A percentile compares a stretch with the other conserved stretches of the same genome.
Conservation (phyloP, 2,113 vertebrate species). For the Ctenomys sociabilis region DNA sequence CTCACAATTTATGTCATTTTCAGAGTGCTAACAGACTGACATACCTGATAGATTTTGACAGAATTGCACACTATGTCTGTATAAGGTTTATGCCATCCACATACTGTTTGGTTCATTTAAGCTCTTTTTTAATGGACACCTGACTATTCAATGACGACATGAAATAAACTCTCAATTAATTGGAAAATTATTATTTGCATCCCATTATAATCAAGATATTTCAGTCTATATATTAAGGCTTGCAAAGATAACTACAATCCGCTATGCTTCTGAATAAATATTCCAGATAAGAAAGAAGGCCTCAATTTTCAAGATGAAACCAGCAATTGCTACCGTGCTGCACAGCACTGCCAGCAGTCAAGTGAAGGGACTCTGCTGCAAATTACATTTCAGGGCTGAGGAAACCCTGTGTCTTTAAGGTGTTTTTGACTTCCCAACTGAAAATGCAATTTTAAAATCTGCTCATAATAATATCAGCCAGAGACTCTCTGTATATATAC, state of each 20-base stretch:
- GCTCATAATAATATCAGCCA: neutral
- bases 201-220: neutral
- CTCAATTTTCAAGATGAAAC: neutral
- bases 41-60: neutral
- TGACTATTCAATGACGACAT: neutral
- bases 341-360: neutral
- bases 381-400: neutral
- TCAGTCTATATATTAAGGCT: neutral
- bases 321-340: neutral
- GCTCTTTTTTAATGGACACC: neutral
- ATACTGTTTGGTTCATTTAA: neutral
- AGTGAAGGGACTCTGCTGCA: neutral
- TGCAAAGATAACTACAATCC: neutral
- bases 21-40: neutral
- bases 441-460: neutral
- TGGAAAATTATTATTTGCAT: neutral
- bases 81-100: neutral
- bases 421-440: neutral
- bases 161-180: conserved; percentile 15
- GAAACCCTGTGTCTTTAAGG: neutral
- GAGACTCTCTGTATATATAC: neutral
- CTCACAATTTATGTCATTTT: neutral
- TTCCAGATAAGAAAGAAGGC: neutral
- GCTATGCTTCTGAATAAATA: neutral
- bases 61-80: neutral